Evolutionary conservation across 1,140 invertebrate species (phyloP).

Genomic region (Tetraneura akinire): DNA sequence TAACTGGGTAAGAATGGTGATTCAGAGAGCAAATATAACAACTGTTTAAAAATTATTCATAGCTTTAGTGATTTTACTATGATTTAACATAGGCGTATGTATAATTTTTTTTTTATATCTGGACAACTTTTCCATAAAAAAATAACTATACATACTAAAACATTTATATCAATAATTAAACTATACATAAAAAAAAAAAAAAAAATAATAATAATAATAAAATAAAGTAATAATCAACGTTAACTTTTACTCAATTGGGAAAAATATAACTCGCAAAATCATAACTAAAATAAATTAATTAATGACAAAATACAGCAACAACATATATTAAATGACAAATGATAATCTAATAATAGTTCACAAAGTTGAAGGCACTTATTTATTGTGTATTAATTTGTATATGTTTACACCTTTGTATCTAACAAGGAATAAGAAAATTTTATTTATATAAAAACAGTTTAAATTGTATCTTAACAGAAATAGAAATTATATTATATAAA

Average conservation of each 20-base stretch:
- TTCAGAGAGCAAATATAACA: slow-evolving; percentile 31
- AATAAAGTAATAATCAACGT: slow-evolving; percentile 28
- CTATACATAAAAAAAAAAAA: slow-evolving; percentile 48
- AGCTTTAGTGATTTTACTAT: slow-evolving; percentile 30
- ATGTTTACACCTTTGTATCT: slow-evolving; percentile 22
- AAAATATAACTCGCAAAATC: slow-evolving; percentile 32
- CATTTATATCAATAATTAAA: slow-evolving; percentile 40
- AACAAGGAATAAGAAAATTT: background rate
- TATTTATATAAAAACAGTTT: slow-evolving; percentile 36
- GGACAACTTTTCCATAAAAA: slow-evolving; percentile 43
- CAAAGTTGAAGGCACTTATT: slow-evolving; percentile 37
- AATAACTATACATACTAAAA: slow-evolving; percentile 47
- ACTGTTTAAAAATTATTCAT: slow-evolving; percentile 36
- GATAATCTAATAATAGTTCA: slow-evolving; percentile 6
- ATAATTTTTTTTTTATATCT: slow-evolving; percentile 20
- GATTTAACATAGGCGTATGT: slow-evolving; percentile 33
- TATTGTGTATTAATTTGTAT: slow-evolving; percentile 14
- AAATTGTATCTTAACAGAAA: slow-evolving; percentile 30
- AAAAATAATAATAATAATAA: background rate
- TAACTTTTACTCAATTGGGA: slow-evolving; percentile 40
- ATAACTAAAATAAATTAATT: slow-evolving; percentile 47
- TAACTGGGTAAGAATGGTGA: background rate
- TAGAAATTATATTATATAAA: slow-evolving; percentile 22
- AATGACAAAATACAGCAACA: slow-evolving; percentile 2
- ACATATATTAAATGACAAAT: background rate